Evolutionary conservation across 2,797 vertebrate species (phyloP).

Genomic region (Capromys pilorides): DNA sequence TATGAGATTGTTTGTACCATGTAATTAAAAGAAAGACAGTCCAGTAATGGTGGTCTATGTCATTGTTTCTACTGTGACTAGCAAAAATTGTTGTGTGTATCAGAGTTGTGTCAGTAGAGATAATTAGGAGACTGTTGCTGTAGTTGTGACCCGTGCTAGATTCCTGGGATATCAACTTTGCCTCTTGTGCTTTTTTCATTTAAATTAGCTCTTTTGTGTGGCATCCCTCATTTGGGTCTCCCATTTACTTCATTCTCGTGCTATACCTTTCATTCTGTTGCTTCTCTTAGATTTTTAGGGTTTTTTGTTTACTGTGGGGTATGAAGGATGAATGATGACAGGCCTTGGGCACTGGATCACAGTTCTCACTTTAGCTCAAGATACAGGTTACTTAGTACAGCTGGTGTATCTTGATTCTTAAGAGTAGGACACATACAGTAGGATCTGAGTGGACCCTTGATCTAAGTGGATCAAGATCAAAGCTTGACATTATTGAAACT

Average conservation of each 20-base stretch:
- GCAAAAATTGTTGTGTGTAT: constrained; percentile 27
- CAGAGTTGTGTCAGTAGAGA: background rate
- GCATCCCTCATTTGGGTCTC: background rate
- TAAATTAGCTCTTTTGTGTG: background rate
- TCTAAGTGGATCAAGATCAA: background rate
- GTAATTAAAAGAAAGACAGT: constrained; percentile 11
- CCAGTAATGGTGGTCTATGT: background rate
- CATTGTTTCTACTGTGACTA: background rate
- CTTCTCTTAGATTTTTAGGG: constrained; percentile 33
- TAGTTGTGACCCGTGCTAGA: background rate
- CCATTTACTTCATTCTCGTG: background rate
- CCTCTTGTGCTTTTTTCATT: constrained; percentile 47
- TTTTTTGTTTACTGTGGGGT: background rate
- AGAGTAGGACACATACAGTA: background rate
- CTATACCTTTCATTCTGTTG: constrained; percentile 1
- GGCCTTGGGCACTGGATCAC: background rate
- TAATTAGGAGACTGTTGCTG: background rate
- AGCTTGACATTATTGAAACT: constrained; percentile 40
- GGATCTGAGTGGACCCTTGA: background rate
- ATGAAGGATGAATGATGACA: constrained; percentile 23
- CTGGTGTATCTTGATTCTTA: background rate
- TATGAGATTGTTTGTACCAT: constrained; percentile 3
- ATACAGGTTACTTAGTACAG: background rate
- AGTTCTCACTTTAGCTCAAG: background rate
- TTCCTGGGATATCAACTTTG: background rate